Evolutionary conservation across 2,888 invertebrate species (phyloP), one percentile per base, ranked within the genome.

Genomic region (Philhelius pedissequus): DNA sequence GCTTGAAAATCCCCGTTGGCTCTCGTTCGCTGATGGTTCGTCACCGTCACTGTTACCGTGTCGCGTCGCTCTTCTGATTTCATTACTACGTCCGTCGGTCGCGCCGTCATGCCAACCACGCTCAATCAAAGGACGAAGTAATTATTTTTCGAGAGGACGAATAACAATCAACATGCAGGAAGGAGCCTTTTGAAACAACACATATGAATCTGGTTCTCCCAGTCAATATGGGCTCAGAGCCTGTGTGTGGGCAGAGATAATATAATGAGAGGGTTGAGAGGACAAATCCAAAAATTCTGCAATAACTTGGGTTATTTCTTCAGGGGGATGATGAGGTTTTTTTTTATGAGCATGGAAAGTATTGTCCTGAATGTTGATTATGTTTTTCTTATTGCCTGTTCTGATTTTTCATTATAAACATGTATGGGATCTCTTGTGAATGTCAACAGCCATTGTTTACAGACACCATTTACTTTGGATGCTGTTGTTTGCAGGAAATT

Each of bases 71-170:
- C 27, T 66, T 68, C 66, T 74, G 84, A 84, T 84, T 84, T 79
- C 58, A 84, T 84, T 84, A 84, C 84, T 84, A 52, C 25, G 64
- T 58, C 58, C 4, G 35, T 13, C n/a, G 35, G 4, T 4, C 35
- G 8, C 18, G 60, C 73, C 68, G 64, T 35, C 64, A 79, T 68
- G 76, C 69, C 20, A 27, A 40, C 62, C 48, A 48, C 60, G 73
- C 68, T 68, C 73, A 45, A 69, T 78, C 73, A 73, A 78, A 78
- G 82, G 78, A 52, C 78, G 69, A 82, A 82, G 82, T 78, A 77
- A 82, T 82, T 82, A 82, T 78, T 78, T 81, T 82, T 64, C 73
- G 62, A 62, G 62, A 62, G 62, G 54, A 73, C 54, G 60, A 62
- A 62, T 3, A 64, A 48, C 64, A 22, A 48, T 20, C 48, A 45